A percentile compares a stretch with the other conserved stretches of the same genome.
These are phyloP conservation scores for Germaria angustata DNA, from an alignment of 2,888 invertebrate species.

Conservation along the genomic window DNA sequence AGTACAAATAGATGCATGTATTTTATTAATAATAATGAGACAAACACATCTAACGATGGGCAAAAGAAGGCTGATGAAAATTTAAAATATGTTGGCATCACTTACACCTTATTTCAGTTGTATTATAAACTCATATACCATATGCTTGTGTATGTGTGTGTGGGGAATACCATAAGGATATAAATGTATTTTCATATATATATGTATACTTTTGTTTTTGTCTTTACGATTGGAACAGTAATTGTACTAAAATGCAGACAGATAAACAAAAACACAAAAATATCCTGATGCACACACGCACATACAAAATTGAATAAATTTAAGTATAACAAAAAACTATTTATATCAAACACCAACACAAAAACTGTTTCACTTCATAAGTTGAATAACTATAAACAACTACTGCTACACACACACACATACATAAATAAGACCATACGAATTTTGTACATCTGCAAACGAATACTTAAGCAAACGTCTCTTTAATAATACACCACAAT, in stretches of 20 bases:
- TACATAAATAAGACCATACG: neutral
- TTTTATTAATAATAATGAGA: slow-evolving; percentile 2
- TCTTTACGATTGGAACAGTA: neutral
- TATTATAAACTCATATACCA: neutral
- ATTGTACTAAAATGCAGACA: neutral
- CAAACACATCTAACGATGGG: neutral
- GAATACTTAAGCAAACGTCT: neutral
- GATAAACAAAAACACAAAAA: slow-evolving; percentile 17
- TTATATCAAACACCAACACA: slow-evolving; percentile 34
- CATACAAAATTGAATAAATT: neutral
- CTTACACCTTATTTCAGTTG: slow-evolving; percentile 17
- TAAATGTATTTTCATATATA: neutral
- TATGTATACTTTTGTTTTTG: slow-evolving; percentile 8
- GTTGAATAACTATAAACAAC: neutral
- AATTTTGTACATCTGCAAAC: too few relatives aligned
- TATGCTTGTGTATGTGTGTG: neutral
- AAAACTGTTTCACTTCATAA: slow-evolving; percentile 1
- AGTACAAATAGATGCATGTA: too few relatives aligned
- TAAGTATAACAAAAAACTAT: slow-evolving; percentile 18
- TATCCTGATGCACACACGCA: neutral
- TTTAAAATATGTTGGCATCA: slow-evolving; percentile 55
- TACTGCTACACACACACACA: neutral
- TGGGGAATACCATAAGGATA: neutral
- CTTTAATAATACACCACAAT: slow-evolving; percentile 7
- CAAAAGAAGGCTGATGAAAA: slow-evolving; percentile 38